Evolutionary conservation across 2,888 invertebrate species (phyloP), one percentile per base, ranked within the genome.

Genomic region (Crocallis elinguaria): DNA sequence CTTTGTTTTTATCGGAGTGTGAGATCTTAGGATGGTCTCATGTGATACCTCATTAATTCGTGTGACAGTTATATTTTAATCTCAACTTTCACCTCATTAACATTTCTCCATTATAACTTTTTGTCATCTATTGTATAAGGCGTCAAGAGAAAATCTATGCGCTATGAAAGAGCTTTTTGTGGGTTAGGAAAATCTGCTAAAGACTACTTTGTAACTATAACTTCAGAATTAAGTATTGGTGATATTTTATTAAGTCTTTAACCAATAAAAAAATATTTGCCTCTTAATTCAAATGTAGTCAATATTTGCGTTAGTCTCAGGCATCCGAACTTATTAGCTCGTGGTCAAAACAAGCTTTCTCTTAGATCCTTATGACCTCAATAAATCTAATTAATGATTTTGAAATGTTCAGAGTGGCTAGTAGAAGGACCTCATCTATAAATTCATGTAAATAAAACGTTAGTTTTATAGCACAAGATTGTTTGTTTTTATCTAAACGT

Each of bases 1-100:
- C 76, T 29, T 30, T 21, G 73, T 77, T 77, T 69, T 75, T 64
- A 69, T 71, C 77, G 73, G 74, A 81, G 73, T 73, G 74, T 67
- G 74, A 77, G 69, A 75, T 68, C 61, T 66, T 36, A 42, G 48
- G 46, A 70, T 67, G 67, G 17, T 53, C 21, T 70, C 66, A 38
- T 39, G 30, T 41, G 41, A 45, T 45, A 37, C 53, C 69, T 81
- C 76, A 79, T 81, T 83, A 77, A 73, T 66, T 73, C 71, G 69
- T 69, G 76, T 69, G 79, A 81, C 80, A 79, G 67, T 73, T 68
- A 67, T 57, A 54, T 68, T 67, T 64, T 67, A 73, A 78, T 75
- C 59, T 68, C 53, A 57, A 75, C 83, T 83, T 82, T 83, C 83
- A 79, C 74, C 67, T 71, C 49, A 63, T 59, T 60, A 54, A 37